Conservation (phyloP, 2,888 invertebrate species). For the Conistra vaccinii region DNA sequence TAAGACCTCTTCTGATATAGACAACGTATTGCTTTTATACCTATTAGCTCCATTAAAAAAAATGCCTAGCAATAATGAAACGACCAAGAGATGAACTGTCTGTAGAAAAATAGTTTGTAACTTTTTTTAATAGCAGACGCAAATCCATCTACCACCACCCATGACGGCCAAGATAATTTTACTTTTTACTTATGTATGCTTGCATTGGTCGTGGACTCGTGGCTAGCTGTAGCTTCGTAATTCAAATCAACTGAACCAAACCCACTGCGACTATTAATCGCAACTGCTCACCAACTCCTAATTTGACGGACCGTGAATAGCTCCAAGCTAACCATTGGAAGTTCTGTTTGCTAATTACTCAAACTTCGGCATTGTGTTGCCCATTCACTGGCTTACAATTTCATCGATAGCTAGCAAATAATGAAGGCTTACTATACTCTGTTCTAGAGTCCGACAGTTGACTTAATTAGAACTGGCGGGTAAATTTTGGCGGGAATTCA, state of each 20-base stretch:
- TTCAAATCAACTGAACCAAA: neutral
- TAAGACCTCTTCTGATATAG: too few species aligned
- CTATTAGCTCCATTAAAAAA: too few species aligned
- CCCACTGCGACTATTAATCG: slow-evolving; percentile 32
- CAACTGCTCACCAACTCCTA: slow-evolving; percentile 4
- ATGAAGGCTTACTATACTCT: slow-evolving; percentile 23
- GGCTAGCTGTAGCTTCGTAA: neutral
- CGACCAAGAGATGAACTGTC: too few species aligned
- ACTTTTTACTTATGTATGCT: neutral
- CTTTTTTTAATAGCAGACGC: too few species aligned
- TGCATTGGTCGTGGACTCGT: neutral
- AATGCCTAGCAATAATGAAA: too few species aligned
- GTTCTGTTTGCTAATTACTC: slow-evolving; percentile 74
- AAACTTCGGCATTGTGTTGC: slow-evolving; percentile 65
- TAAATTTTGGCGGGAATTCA: slow-evolving; percentile 38
- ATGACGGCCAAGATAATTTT: neutral
- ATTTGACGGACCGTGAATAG: slow-evolving; percentile 31
- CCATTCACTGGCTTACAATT: slow-evolving; percentile 62
- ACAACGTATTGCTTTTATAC: too few species aligned
- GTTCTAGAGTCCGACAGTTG: slow-evolving; percentile 33
- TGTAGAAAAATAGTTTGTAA: neutral
- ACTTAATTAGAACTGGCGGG: slow-evolving; percentile 50
- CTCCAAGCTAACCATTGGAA: slow-evolving; percentile 44
- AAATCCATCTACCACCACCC: neutral
- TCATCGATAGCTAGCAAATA: slow-evolving; percentile 58